phyloP scores from a whole-genome alignment of 1,140 invertebrate species.

The Drosophila fuyamai region DNA sequence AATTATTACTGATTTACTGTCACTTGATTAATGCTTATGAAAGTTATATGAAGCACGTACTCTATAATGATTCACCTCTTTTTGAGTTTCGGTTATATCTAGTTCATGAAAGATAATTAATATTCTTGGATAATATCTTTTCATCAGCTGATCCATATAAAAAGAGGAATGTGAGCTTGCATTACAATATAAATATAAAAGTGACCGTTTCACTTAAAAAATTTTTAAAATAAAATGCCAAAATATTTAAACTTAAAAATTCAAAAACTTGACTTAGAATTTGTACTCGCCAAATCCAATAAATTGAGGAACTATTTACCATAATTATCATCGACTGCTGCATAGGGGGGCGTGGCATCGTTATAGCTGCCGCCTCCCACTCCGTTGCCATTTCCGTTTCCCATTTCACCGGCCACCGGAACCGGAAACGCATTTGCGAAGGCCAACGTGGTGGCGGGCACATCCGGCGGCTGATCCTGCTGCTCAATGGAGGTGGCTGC shows the following conservation, averaged over 20 bases:
- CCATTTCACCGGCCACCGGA: constrained; percentile 61
- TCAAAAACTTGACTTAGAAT: too few relatives aligned
- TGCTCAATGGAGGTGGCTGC: constrained; percentile 78
- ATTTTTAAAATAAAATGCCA: too few relatives aligned
- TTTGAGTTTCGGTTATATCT: not conserved
- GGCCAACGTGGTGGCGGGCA: constrained; percentile 76
- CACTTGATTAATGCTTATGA: constrained; percentile 1
- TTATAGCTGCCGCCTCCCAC: constrained; percentile 13
- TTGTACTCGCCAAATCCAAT: not conserved
- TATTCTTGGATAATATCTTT: too few relatives aligned
- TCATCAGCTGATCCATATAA: not conserved
- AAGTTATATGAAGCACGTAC: not conserved
- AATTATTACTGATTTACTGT: too few relatives aligned
- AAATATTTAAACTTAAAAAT: too few relatives aligned
- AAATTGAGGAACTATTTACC: constrained; percentile 65
- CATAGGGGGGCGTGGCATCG: constrained; percentile 79
- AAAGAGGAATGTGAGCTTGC: not conserved
- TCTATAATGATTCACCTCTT: not conserved
- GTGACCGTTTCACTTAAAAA: not conserved
- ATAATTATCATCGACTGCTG: constrained; percentile 80
- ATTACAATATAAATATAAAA: not conserved
- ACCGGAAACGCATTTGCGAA: constrained; percentile 74
- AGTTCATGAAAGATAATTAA: too few relatives aligned
- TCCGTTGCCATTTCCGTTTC: constrained; percentile 33
- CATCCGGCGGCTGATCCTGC: constrained; percentile 75